phyloP scores from a whole-genome alignment of 2,888 invertebrate genomes.

The Harpalus rubripes region DNA sequence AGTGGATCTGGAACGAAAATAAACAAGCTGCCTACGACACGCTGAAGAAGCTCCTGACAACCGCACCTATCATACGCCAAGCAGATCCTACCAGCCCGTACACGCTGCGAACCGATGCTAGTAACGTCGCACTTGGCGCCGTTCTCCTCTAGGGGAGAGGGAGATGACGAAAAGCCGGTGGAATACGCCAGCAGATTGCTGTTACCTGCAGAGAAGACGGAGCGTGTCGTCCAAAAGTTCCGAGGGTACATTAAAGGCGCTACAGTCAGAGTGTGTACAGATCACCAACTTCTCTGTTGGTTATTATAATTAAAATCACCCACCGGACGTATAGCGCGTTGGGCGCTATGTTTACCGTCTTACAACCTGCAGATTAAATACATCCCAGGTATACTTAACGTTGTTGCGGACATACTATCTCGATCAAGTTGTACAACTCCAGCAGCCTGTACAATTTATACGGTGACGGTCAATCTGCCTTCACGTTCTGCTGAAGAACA shows the following conservation, averaged over 20 bases:
- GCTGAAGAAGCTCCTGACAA: neutral
- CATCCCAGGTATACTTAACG: constrained; percentile 73
- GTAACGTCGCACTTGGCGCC: constrained; percentile 26
- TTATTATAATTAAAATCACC: constrained; percentile 73
- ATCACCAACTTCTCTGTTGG: constrained; percentile 76
- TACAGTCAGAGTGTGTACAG: constrained; percentile 73
- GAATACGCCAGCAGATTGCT: constrained; percentile 47
- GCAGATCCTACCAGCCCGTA: too few species aligned
- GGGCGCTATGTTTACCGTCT: constrained; percentile 74
- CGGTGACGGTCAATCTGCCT: neutral
- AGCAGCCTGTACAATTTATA: neutral
- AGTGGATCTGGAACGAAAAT: neutral
- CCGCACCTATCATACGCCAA: constrained; percentile 67
- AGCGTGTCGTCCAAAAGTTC: constrained; percentile 73
- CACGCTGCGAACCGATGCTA: constrained; percentile 68
- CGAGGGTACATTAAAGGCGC: constrained; percentile 73
- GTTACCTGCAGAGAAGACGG: neutral
- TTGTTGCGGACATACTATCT: constrained; percentile 74
- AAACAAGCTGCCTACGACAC: neutral
- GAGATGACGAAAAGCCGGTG: constrained; percentile 51
- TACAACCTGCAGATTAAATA: constrained; percentile 73
- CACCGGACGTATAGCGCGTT: constrained; percentile 74
- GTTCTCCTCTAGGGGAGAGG: constrained; percentile 57
- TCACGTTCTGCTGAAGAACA: neutral
- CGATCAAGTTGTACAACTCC: constrained; percentile 68